A percentile compares a stretch with the other conserved stretches of the same genome.
Evolutionary conservation across 1,140 invertebrate species (phyloP).

Genomic region (Drosophila tsacasi): DNA sequence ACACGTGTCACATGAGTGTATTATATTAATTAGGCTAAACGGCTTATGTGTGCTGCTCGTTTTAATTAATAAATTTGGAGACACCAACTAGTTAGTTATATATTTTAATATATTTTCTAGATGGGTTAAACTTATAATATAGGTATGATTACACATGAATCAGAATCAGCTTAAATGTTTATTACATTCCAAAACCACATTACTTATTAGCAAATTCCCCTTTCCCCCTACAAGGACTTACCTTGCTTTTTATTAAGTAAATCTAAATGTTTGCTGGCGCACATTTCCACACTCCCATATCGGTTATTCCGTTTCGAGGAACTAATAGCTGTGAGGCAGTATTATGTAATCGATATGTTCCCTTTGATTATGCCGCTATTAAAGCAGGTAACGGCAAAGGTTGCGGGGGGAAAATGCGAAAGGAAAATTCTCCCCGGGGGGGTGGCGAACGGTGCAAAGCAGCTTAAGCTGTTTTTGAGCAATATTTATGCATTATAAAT

Average conservation of each 20-base stretch:
- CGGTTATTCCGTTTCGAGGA: background rate
- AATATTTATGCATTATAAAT: slow-evolving; percentile 54
- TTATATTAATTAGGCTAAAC: slow-evolving; percentile 7
- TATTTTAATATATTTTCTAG: too few species aligned
- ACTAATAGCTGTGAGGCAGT: background rate
- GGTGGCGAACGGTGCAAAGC: background rate
- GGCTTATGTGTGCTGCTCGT: background rate
- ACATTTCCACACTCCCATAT: background rate
- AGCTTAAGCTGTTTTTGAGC: slow-evolving; percentile 16
- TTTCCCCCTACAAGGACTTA: background rate
- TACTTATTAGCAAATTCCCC: background rate
- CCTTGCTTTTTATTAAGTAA: background rate
- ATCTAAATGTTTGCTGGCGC: background rate
- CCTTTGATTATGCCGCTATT: slow-evolving; percentile 9
- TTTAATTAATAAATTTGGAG: background rate
- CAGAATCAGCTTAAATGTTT: background rate
- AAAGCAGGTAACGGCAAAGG: background rate
- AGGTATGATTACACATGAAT: too few species aligned
- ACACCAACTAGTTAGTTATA: background rate
- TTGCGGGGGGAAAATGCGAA: background rate
- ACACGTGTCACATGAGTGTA: background rate
- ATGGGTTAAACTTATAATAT: too few species aligned
- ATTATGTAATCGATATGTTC: slow-evolving; percentile 20
- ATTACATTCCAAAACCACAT: background rate
- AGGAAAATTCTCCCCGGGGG: background rate